Evolutionary conservation across 1,140 invertebrate genomes (phyloP), one percentile per base, ranked within the genome.

Genomic region (Pseudobourletiella spinata): DNA sequence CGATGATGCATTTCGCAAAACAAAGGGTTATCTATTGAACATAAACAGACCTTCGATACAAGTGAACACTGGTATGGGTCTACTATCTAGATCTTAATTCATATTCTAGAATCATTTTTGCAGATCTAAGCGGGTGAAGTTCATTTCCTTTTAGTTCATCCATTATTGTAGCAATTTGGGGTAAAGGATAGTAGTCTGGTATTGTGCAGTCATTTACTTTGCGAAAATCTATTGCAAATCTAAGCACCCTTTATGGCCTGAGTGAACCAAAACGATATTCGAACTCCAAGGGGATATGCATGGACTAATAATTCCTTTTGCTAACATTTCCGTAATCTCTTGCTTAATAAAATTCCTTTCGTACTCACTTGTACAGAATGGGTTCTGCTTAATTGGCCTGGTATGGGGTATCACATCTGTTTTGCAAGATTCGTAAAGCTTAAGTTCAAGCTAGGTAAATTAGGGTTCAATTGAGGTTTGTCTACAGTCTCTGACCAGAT

Each of bases 261-360:
- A 6, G 25, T 14, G 2, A 6, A n/a, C n/a, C n/a, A 48, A 18
- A 22, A 59, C 6, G 18, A 59, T 16, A 4, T 24, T 20, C 11
- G 30, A 18, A 46, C 35, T 59, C 15, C 30, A 59, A 6, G 57
- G 43, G 15, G 28, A 39, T 50, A 6, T 20, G 22, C 39, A 48
- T 3, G 57, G 39, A 25, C 35, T 35, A 28, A 59, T 46, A 16
- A 59, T 43, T 8, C 35, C 42, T 18, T 8, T 25, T 25, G 32
- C 18, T n/a, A 59, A 20, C 57, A 32, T 39, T 28, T 59, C 35
- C n/a, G 26, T 46, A 18, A 59, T 28, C 18, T 59, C 39, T 24
- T 16, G 6, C 3, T 59, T n/a, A 48, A 59, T 26, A 3, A 42
- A 11, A 16, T 3, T 2, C 4, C 30, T 3, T 28, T 59, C 57